phyloP scores from a whole-genome alignment of 2,797 vertebrate species.

The Peromyscus nudipes region DNA sequence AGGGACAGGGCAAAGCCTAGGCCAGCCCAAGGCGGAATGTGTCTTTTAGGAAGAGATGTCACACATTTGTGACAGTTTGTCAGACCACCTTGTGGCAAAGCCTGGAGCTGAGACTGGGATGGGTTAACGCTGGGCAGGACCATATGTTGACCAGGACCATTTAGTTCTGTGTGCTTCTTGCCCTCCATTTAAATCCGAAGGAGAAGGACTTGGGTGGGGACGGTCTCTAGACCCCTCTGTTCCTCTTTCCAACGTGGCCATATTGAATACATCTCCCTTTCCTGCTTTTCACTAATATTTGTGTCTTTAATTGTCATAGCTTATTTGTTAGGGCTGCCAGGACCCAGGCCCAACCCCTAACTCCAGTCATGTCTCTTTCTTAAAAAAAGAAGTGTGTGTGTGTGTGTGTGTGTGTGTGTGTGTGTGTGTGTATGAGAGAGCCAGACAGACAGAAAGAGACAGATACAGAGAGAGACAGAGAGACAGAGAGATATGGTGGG shows the following conservation, averaged over 20 bases:
- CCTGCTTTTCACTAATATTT: neutral
- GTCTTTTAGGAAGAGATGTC: neutral
- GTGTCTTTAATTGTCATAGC: neutral
- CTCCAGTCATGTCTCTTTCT: neutral
- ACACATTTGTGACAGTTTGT: neutral
- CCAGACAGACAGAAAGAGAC: neutral
- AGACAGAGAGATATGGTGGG: neutral
- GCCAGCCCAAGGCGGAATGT: neutral
- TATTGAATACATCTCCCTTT: neutral
- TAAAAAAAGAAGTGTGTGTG: neutral
- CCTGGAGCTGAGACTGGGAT: neutral
- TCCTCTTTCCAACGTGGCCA: neutral
- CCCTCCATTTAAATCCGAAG: neutral
- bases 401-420: neutral
- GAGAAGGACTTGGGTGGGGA: neutral
- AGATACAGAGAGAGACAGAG: neutral
- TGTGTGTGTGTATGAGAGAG: neutral
- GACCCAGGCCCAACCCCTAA: neutral
- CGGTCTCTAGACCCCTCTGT: neutral
- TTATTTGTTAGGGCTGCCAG: neutral
- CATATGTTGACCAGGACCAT: neutral
- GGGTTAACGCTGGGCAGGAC: neutral
- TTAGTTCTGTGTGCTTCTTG: neutral
- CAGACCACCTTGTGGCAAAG: neutral
- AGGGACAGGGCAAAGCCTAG: neutral